Percentiles rank a stretch among this genome's conserved stretches.
These are phyloP conservation scores for Recurvirostra avosetta DNA, from an alignment of 2,113 vertebrate species.

Conservation along the genomic window DNA sequence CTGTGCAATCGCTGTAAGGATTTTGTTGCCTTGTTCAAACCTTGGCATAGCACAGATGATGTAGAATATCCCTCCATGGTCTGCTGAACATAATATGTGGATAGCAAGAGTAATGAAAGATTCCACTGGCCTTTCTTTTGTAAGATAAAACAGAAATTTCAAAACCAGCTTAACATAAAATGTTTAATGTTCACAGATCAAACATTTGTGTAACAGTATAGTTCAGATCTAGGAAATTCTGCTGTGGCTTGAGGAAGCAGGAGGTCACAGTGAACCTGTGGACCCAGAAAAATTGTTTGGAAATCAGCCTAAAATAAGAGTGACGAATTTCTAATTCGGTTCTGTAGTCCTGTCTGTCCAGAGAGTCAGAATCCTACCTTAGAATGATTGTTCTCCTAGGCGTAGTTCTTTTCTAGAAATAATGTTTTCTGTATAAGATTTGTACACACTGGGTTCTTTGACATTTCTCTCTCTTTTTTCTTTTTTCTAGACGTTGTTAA, in stretches of 20 bases:
- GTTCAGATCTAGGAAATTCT: background rate
- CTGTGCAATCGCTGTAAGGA: constrained; percentile 35
- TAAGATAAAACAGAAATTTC: background rate
- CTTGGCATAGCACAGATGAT: constrained; percentile 69
- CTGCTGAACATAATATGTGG: constrained; percentile 60
- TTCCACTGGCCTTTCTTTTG: background rate
- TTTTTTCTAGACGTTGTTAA: background rate
- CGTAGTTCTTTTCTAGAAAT: background rate
- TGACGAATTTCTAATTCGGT: background rate
- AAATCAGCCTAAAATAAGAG: background rate
- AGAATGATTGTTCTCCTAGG: background rate
- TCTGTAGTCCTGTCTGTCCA: background rate
- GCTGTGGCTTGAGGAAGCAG: background rate
- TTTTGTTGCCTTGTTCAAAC: constrained; percentile 61
- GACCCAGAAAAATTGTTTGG: background rate
- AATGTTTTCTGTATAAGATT: background rate
- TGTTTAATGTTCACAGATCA: background rate
- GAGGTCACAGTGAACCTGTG: background rate
- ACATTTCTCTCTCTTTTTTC: background rate
- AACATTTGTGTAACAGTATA: background rate
- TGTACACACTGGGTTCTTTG: background rate
- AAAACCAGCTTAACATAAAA: background rate
- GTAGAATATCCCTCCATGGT: constrained; percentile 52
- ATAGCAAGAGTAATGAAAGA: constrained; percentile 28
- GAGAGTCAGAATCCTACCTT: background rate